Percentiles rank a stretch among this genome's conserved stretches.
These are phyloP conservation scores for Agrilus planipennis DNA, from an alignment of 1,140 invertebrate species.

Conservation along the genomic window DNA sequence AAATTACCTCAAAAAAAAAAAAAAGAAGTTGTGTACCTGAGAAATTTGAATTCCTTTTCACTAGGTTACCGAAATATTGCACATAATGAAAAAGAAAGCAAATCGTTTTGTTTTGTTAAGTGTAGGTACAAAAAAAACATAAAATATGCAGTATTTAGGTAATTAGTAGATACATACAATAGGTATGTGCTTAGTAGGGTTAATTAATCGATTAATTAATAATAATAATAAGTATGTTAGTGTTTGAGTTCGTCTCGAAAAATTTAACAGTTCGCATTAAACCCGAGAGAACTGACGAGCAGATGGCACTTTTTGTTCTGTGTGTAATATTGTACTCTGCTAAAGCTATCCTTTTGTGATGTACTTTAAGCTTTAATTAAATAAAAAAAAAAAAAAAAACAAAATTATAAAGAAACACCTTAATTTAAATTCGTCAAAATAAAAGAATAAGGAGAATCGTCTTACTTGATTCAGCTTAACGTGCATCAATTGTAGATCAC, in stretches of 20 bases:
- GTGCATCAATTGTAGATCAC: slow-evolving; percentile 16
- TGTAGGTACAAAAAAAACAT: too few species aligned
- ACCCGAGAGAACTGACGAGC: slow-evolving; percentile 20
- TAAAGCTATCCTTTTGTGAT: slow-evolving; percentile 5
- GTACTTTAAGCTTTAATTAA: neutral
- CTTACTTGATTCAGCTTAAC: slow-evolving; percentile 3
- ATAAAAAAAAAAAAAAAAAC: slow-evolving; percentile 4
- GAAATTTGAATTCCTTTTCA: slow-evolving; percentile 24
- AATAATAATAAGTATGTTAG: neutral
- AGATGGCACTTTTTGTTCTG: too few species aligned
- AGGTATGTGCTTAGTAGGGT: slow-evolving; percentile 12
- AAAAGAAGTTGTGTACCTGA: too few species aligned
- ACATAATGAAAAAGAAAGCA: slow-evolving; percentile 23
- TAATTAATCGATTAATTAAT: neutral
- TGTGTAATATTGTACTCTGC: slow-evolving; percentile 5
- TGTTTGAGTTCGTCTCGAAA: slow-evolving; percentile 15
- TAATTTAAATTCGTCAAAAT: neutral
- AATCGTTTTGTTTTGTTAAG: too few species aligned
- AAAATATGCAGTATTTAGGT: slow-evolving; percentile 5
- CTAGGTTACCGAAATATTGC: slow-evolving; percentile 17
- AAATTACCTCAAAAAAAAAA: too few species aligned
- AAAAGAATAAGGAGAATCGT: neutral
- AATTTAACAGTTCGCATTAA: slow-evolving; percentile 23
- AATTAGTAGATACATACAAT: too few species aligned
- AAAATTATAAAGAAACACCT: slow-evolving; percentile 2